These are phyloP conservation scores for Atta cephalotes DNA, from an alignment of 1,140 invertebrate species.

Conservation along the genomic window DNA sequence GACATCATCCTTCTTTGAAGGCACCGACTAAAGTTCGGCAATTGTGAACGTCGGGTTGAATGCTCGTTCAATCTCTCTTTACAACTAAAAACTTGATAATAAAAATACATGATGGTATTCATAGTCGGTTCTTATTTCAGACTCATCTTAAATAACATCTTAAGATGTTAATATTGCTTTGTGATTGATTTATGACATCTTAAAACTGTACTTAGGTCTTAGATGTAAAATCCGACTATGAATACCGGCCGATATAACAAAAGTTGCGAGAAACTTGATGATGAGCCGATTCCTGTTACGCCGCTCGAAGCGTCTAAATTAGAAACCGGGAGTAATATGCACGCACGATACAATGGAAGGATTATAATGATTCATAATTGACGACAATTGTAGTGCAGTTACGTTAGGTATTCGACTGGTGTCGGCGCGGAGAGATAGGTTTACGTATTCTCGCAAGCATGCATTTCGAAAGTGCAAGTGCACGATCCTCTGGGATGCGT, in stretches of 20 bases:
- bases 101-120: not conserved
- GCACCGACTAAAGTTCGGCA: not conserved
- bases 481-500: constrained; percentile 70
- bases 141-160: too few relatives aligned
- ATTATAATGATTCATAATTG: constrained; percentile 51
- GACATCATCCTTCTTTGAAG: constrained; percentile 35
- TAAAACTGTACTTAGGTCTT: too few relatives aligned
- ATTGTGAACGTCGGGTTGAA: not conserved
- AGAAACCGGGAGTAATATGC: constrained; percentile 11
- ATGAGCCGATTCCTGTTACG: constrained; percentile 13
- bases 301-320: constrained; percentile 18
- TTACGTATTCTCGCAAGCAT: constrained; percentile 69
- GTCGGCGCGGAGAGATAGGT: constrained; percentile 1
- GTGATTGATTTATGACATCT: too few relatives aligned
- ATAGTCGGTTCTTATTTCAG: too few relatives aligned
- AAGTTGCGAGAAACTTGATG: not conserved
- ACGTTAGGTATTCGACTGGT: constrained; percentile 45
- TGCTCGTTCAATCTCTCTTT: not conserved
- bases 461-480: constrained; percentile 77
- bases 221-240: too few relatives aligned
- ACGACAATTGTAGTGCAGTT: constrained; percentile 48
- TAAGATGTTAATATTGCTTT: too few relatives aligned
- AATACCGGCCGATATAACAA: not conserved
- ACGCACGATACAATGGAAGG: constrained; percentile 30
- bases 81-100: not conserved